Evolutionary conservation across 23 tunicate species (phyloP).

Genomic region (Oikopleura albicans): DNA sequence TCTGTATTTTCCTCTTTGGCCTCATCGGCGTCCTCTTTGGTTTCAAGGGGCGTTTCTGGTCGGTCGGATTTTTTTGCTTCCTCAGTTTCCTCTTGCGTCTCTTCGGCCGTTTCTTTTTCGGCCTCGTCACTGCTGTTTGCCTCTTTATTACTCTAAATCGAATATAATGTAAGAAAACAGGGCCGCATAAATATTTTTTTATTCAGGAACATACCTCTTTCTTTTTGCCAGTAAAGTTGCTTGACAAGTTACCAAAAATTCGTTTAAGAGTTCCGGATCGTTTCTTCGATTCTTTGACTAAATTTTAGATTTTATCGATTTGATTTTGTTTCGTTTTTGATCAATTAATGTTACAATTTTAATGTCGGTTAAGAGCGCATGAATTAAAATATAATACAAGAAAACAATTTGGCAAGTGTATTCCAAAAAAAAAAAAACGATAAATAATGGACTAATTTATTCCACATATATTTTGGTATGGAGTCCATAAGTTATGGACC

Average conservation of each 20-base stretch:
- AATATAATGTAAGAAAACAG: not conserved
- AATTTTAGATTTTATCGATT: not conserved
- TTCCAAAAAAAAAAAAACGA: no score
- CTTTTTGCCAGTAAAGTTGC: not conserved
- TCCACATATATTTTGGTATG: no score
- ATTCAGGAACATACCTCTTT: no score
- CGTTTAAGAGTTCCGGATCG: not conserved
- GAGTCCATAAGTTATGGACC: no score
- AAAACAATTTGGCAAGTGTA: no score
- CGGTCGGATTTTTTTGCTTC: not conserved
- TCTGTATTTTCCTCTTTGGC: not conserved
- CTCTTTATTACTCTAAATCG: not conserved
- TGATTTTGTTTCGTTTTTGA: not conserved
- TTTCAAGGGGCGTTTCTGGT: not conserved
- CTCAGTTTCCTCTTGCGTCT: not conserved
- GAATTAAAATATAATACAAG: not conserved
- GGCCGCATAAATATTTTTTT: no score
- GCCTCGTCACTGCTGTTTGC: not conserved
- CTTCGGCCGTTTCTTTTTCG: not conserved
- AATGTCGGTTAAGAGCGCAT: not conserved
- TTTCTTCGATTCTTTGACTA: not conserved
- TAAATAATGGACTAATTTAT: no score
- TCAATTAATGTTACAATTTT: not conserved
- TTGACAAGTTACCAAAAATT: not conserved
- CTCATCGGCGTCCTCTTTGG: not conserved